Evolutionary conservation across 2,113 vertebrate species (phyloP), one percentile per base, ranked within the genome.

Genomic region (Thalassoma bifasciatum): DNA sequence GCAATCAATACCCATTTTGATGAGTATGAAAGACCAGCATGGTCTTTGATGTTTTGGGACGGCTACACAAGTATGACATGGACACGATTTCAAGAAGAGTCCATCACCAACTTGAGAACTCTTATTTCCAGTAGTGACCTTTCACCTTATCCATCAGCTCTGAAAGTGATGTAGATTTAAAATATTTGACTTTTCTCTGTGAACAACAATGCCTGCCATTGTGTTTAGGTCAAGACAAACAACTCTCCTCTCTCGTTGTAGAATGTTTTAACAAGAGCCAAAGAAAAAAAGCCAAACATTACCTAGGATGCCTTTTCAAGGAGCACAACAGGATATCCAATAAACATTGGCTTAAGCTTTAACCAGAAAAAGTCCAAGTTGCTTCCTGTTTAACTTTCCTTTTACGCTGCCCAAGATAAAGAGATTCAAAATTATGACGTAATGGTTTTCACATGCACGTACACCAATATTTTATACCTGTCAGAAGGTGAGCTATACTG

Each of bases 1-100:
- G 52, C 64, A 81, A 84, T 91, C 83, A 71, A 91, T 90, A 78
- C 0, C 72, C 75, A 87, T 88, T 87, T 86, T 63, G 75, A 80
- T 81, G 79, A 83, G 38, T 65, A 77, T 79, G 82, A 77, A 60
- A 19, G 11, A 79, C 24, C 22, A 61, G 71, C 42, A 69, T 76
- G 63, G 62, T 42, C 30, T 66, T 50, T 83, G 21, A 58, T 71
- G 68, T 71, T 85, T 80, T 70, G 49, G 52, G 74, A 70, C 69
- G 36, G n/a, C 42, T 67, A 66, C 61, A 74, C 54, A 62, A 66
- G 37, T 40, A 59, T 53, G 54, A 79, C 76, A 59, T 37, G 30
- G 63, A 58, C 62, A 54, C n/a, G 9, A n/a, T 51, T 65, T 72
- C 30, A 30, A 30, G 6, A 4, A 6, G 30, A 30, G 30, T 30